These are phyloP conservation scores for Ctenochaetus hawaiiensis DNA, from an alignment of 2,797 vertebrate genomes.

Conservation along the genomic window DNA sequence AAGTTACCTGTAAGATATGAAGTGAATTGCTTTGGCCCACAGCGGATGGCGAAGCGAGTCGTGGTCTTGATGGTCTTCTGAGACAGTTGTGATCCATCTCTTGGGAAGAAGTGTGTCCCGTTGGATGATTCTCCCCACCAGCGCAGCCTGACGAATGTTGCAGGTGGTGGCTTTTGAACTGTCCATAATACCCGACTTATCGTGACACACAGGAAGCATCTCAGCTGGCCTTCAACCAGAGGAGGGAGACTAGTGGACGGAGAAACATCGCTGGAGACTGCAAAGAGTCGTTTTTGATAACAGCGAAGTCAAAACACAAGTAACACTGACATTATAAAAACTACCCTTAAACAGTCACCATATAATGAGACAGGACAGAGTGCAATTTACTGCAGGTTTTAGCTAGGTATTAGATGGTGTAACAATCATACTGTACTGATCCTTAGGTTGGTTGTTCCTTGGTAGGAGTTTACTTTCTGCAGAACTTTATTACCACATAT, in stretches of 20 bases:
- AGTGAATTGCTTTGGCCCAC: constrained; percentile 92
- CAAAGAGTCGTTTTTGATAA: constrained; percentile 24
- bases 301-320: constrained; percentile 2
- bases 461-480: too few species aligned
- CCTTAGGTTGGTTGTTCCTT: too few species aligned
- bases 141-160: constrained; percentile 87
- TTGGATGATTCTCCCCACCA: constrained; percentile 96
- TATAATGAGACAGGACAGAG: not conserved
- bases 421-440: not conserved
- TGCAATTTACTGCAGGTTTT: not conserved
- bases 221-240: constrained; percentile 92
- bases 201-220: constrained; percentile 91
- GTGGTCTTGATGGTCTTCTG: constrained; percentile 87
- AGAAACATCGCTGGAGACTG: constrained; percentile 87
- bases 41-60: constrained; percentile 90
- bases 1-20: constrained; percentile 93
- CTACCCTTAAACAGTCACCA: not conserved
- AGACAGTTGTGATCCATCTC: constrained; percentile 82
- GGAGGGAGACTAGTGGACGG: constrained; percentile 92
- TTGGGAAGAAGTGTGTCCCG: constrained; percentile 90
- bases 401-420: not conserved
- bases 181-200: constrained; percentile 90
- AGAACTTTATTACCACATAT: too few species aligned
- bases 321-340: not conserved
- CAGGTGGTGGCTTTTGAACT: constrained; percentile 83